Percentiles rank a stretch among this genome's conserved stretches.
Evolutionary conservation across 2,888 invertebrate species (phyloP).

Genomic region (Xiphydria camelus): DNA sequence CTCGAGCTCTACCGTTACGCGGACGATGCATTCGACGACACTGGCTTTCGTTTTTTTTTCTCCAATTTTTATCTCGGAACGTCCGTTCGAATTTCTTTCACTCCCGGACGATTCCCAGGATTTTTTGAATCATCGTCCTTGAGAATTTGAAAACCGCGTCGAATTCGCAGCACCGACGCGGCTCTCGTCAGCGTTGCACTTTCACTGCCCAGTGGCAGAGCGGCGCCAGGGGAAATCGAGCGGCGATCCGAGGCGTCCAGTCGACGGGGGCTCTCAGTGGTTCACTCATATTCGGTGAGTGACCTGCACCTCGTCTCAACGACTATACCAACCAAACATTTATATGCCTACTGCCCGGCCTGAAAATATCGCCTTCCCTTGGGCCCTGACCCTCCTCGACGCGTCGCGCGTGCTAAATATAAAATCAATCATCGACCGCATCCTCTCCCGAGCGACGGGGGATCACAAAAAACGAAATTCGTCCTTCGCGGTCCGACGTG

Average conservation of each 20-base stretch:
- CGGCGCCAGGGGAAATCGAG: constrained; percentile 26
- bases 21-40: too few relatives aligned
- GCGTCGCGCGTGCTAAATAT: constrained; percentile 27
- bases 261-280: constrained; percentile 15
- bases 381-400: constrained; percentile 46
- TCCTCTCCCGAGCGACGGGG: constrained; percentile 26
- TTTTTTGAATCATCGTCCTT: too few relatives aligned
- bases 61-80: too few relatives aligned
- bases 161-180: too few relatives aligned
- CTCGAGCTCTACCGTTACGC: too few relatives aligned
- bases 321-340: constrained; percentile 48
- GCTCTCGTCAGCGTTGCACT: too few relatives aligned
- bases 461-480: too few relatives aligned
- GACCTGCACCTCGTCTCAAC: constrained; percentile 46
- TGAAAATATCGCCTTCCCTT: constrained; percentile 47
- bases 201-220: constrained; percentile 25
- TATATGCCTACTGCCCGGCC: constrained; percentile 46
- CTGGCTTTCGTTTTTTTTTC: too few relatives aligned
- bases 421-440: constrained; percentile 33
- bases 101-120: too few relatives aligned
- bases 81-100: too few relatives aligned
- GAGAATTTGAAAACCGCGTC: too few relatives aligned
- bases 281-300: constrained; percentile 54
- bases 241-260: constrained; percentile 16
- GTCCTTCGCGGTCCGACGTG: too few relatives aligned